These are phyloP conservation scores for Epinotia ramella DNA, from an alignment of 2,888 invertebrate genomes.

Conservation along the genomic window DNA sequence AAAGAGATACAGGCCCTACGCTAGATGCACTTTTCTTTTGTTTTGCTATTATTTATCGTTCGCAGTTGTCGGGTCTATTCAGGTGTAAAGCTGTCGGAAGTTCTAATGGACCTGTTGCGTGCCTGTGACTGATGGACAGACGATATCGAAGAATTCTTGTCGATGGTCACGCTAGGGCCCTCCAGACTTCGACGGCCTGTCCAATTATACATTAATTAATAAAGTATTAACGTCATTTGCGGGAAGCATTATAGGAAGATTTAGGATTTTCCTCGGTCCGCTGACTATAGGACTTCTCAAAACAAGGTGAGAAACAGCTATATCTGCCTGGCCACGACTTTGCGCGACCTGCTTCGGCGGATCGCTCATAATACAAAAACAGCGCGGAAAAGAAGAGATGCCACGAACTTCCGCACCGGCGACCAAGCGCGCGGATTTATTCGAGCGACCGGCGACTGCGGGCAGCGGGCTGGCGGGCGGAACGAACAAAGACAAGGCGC, in stretches of 20 bases:
- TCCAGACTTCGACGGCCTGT: slow-evolving; percentile 1
- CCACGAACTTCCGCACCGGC: too few species aligned
- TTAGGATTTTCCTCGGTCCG: neutral
- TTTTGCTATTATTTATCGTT: slow-evolving; percentile 53
- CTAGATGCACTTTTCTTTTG: slow-evolving; percentile 10
- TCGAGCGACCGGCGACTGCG: too few species aligned
- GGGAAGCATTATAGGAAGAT: neutral
- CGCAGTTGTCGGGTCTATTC: slow-evolving; percentile 57
- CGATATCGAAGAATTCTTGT: slow-evolving; percentile 50
- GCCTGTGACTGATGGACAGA: slow-evolving; percentile 62
- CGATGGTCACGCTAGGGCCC: slow-evolving; percentile 15
- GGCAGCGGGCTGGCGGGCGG: too few species aligned
- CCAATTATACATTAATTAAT: neutral
- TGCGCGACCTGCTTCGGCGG: too few species aligned
- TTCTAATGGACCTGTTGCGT: slow-evolving; percentile 77
- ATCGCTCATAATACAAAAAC: too few species aligned
- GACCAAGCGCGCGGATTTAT: too few species aligned
- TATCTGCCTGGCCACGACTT: too few species aligned
- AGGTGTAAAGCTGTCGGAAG: slow-evolving; percentile 64
- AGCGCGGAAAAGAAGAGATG: too few species aligned
- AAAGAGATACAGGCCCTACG: neutral
- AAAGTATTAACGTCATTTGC: neutral
- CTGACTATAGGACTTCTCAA: too few species aligned
- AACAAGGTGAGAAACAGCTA: too few species aligned
- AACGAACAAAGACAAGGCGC: too few species aligned